phyloP scores from a whole-genome alignment of 2,888 invertebrate species.

The Rapana venosa region DNA sequence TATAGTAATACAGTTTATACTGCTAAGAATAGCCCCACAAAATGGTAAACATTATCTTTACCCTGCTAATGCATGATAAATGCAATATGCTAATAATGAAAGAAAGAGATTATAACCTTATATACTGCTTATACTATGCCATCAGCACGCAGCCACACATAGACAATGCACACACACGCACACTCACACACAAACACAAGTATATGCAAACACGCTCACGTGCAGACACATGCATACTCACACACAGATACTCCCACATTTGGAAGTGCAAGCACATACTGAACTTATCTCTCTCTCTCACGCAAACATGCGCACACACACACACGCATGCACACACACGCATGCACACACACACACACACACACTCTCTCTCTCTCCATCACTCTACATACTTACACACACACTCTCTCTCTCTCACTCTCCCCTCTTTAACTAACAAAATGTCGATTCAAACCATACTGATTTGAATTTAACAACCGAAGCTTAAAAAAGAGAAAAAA shows the following conservation, averaged over 20 bases:
- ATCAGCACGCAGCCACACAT: not conserved
- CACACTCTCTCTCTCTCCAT: too few species aligned
- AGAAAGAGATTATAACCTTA: too few species aligned
- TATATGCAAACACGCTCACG: not conserved
- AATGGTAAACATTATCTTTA: too few species aligned
- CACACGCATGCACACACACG: not conserved
- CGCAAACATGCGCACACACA: not conserved
- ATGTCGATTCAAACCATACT: not conserved
- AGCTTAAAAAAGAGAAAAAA: not conserved
- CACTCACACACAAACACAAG: not conserved
- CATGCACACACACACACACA: not conserved
- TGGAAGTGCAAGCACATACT: too few species aligned
- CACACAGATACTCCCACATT: too few species aligned
- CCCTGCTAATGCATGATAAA: too few species aligned
- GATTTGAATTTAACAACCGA: not conserved
- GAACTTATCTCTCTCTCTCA: not conserved
- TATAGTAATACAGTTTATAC: too few species aligned
- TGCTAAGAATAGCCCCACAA: too few species aligned
- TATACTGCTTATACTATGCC: not conserved
- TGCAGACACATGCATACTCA: too few species aligned
- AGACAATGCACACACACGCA: not conserved
- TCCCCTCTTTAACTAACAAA: not conserved
- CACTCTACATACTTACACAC: not conserved
- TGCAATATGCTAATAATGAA: too few species aligned
- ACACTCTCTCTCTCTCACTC: not conserved